A percentile compares a stretch with the other conserved stretches of the same genome.
These are phyloP conservation scores for Cotesia congregata DNA, from an alignment of 2,888 invertebrate species.

Conservation along the genomic window DNA sequence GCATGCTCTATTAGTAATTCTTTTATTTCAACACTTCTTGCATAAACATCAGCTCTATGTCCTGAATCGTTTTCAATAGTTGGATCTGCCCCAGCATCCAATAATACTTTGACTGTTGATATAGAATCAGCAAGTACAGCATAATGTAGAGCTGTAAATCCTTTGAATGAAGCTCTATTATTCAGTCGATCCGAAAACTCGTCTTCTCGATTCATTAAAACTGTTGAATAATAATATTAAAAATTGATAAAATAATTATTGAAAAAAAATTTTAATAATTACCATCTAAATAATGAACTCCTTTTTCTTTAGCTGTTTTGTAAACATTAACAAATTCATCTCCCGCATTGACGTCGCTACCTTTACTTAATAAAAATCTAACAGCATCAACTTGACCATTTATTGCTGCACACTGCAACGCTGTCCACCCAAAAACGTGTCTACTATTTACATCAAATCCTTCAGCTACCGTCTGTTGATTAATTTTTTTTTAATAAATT, in stretches of 20 bases:
- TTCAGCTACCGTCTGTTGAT: slow-evolving; percentile 67
- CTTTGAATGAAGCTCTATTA: slow-evolving; percentile 82
- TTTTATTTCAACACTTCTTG: slow-evolving; percentile 77
- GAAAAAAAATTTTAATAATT: slow-evolving; percentile 36
- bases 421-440: slow-evolving; percentile 89
- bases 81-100: slow-evolving; percentile 83
- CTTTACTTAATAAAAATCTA: slow-evolving; percentile 77
- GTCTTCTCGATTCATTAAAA: slow-evolving; percentile 80
- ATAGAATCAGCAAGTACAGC: slow-evolving; percentile 83
- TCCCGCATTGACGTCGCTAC: slow-evolving; percentile 83
- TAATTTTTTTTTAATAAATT: neutral
- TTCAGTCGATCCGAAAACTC: slow-evolving; percentile 84
- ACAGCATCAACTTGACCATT: slow-evolving; percentile 79
- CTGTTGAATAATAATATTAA: slow-evolving; percentile 61
- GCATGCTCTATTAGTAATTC: slow-evolving; percentile 75
- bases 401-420: slow-evolving; percentile 87
- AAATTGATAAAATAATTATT: slow-evolving; percentile 26
- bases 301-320: slow-evolving; percentile 76
- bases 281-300: slow-evolving; percentile 83
- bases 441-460: slow-evolving; percentile 77
- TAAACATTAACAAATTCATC: slow-evolving; percentile 83
- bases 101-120: slow-evolving; percentile 76
- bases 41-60: slow-evolving; percentile 82
- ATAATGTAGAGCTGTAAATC: slow-evolving; percentile 91
- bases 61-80: slow-evolving; percentile 83